Base-by-base conservation (phyloP, 2,113 vertebrate species). In the Cochlearius cochlearius region DNA sequence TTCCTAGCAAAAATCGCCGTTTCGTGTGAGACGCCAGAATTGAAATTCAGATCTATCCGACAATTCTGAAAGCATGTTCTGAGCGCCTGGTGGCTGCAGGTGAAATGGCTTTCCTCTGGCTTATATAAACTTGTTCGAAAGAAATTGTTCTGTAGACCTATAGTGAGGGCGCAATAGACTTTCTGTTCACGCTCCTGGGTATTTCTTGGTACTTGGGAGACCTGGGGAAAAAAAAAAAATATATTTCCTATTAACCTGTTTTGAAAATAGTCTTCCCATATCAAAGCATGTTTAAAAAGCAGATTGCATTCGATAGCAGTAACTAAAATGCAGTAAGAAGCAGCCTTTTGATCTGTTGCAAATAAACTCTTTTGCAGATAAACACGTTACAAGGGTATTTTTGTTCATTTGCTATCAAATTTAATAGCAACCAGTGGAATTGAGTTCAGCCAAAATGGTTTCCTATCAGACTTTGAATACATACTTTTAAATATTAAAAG, bases 401-500 rank as follows among this genome's bases (percentile, higher is more conserved):
- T 98, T 98, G 97, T 96, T 98, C 97, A 83, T 97, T 96, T 96
- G 97, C 98, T 98, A 98, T 98, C 96, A 55, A 96, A 91, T 93
- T 95, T 94, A 95, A 96, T 95, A 97, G 91, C 93, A 96, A 95
- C 95, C 81, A 94, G 91, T 96, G 92, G 96, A 97, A 96, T 92
- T 95, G 93, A 97, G 97, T 97, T 98, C 94, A 84, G 77, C 87
- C 91, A 98, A 98, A 98, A 97, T 96, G 93, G 91, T 92, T 97
- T 96, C 94, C 56, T 98, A 97, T 98, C 98, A 97, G 96, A 86
- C 77, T 98, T 95, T 97, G 97, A 98, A 98, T 96, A 88, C 96
- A 95, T 96, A 97, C 97, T 97, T 98, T 98, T 97, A 97, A 97
- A 98, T 98, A 98, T 97, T 96, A 75, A 97, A 98, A 98, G 98